Conservation (phyloP, 2,888 invertebrate species). For the Fabriciana adippe region DNA sequence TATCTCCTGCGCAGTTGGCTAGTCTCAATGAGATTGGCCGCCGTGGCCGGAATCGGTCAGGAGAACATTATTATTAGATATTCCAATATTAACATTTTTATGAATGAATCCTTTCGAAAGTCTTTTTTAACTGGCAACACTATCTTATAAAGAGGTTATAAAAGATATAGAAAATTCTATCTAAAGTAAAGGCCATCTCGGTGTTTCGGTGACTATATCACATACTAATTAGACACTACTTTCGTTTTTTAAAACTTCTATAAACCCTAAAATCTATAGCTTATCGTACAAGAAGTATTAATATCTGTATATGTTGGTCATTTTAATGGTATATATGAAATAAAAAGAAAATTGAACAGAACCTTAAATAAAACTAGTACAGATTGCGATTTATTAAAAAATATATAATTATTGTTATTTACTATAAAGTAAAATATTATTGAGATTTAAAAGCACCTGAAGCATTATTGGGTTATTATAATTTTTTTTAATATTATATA, state of each 20-base stretch:
- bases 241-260: constrained; percentile 21
- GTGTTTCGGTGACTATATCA: constrained; percentile 44
- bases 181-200: constrained; percentile 63
- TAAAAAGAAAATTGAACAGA: neutral
- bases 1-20: no score
- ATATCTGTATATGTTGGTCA: constrained; percentile 13
- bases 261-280: constrained; percentile 11
- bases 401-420: no score
- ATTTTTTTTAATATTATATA: no score
- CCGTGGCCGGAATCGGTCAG: no score
- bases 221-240: constrained; percentile 30
- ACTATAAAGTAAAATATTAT: no score
- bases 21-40: no score
- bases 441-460: no score
- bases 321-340: neutral
- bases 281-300: neutral
- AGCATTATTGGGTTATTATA: no score
- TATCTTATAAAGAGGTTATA: constrained; percentile 2
- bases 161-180: constrained; percentile 50
- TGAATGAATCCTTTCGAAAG: neutral
- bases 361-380: neutral
- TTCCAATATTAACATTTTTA: no score
- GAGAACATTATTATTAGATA: no score
- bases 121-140: constrained; percentile 16
- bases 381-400: neutral